These are phyloP conservation scores for Euclidia mi DNA, from an alignment of 2,888 invertebrate species.

Conservation along the genomic window DNA sequence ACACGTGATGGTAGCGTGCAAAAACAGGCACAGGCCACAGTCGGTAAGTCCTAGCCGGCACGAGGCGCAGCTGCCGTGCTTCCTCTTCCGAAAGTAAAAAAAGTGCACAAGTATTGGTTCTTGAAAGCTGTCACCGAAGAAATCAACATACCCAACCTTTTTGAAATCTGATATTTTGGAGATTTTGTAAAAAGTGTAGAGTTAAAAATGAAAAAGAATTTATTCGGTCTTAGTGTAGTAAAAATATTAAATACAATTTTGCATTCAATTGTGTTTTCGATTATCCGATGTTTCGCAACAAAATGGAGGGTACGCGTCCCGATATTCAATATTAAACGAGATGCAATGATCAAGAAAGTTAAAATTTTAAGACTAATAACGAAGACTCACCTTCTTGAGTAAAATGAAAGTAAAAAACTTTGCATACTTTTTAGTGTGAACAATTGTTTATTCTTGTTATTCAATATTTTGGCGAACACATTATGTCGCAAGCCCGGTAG, in stretches of 20 bases:
- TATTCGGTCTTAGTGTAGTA: too few species aligned
- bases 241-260: too few species aligned
- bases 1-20: slow-evolving; percentile 77
- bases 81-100: slow-evolving; percentile 85
- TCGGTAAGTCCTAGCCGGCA: slow-evolving; percentile 73
- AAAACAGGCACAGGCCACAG: slow-evolving; percentile 73
- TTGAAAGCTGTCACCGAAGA: slow-evolving; percentile 81
- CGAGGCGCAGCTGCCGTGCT: slow-evolving; percentile 86
- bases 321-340: too few species aligned
- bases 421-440: slow-evolving; percentile 43
- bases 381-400: slow-evolving; percentile 32
- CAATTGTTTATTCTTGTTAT: slow-evolving; percentile 31
- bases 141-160: slow-evolving; percentile 60
- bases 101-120: slow-evolving; percentile 70
- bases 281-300: too few species aligned
- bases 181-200: slow-evolving; percentile 27
- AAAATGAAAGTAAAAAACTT: slow-evolving; percentile 44
- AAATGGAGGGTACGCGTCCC: too few species aligned
- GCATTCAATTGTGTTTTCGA: too few species aligned
- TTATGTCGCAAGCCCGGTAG: slow-evolving; percentile 61
- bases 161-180: slow-evolving; percentile 48
- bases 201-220: slow-evolving; percentile 23
- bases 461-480: slow-evolving; percentile 37
- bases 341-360: too few species aligned
- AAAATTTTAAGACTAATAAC: too few species aligned